A percentile compares a stretch with the other conserved stretches of the same genome.
Evolutionary conservation across 2,113 vertebrate species (phyloP).

Genomic region (Oryctolagus cuniculus): mOryCun1.1 NC_091436.1:143150501-143151000

Average conservation of each 20-base stretch:
- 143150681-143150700: not conserved
- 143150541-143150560: not conserved
- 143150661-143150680: not conserved
- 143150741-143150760: slow-evolving; percentile 15
- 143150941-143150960: not conserved
- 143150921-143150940: not conserved
- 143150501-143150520: not conserved
- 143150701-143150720: not conserved
- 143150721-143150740: not conserved
- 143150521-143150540: too few species aligned
- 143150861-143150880: not conserved
- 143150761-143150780: slow-evolving; percentile 16
- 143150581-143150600: not conserved
- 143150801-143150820: not conserved
- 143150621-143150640: not conserved
- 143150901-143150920: not conserved
- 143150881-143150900: not conserved
- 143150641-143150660: not conserved
- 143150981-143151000: not conserved
- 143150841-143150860: not conserved
- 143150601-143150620: not conserved
- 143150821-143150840: not conserved
- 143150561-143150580: not conserved
- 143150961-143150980: not conserved
- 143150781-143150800: not conserved